These are phyloP conservation scores for Papilio polyxenes DNA, from an alignment of 1,140 invertebrate species.

Conservation along the genomic window DNA sequence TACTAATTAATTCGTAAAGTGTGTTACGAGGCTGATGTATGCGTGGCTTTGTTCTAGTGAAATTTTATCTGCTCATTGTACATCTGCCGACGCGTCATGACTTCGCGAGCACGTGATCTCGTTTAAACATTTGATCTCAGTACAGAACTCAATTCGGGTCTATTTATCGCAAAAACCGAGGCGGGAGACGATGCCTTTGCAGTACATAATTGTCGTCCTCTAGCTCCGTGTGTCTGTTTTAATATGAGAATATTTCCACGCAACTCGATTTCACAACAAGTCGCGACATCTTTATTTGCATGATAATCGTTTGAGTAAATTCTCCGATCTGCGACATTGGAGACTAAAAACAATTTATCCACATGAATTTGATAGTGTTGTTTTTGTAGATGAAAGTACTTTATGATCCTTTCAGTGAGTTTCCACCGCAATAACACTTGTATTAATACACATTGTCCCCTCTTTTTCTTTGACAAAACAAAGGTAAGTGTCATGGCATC, in stretches of 20 bases:
- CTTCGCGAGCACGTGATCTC: slow-evolving; percentile 44
- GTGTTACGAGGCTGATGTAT: slow-evolving; percentile 46
- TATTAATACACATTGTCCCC: too few relatives aligned
- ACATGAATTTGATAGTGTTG: not conserved
- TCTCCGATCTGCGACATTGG: slow-evolving; percentile 30
- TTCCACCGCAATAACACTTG: too few relatives aligned
- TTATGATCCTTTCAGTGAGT: not conserved
- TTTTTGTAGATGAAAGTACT: not conserved
- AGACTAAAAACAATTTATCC: not conserved
- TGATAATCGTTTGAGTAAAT: slow-evolving; percentile 50
- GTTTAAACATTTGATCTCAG: slow-evolving; percentile 26
- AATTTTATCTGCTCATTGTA: slow-evolving; percentile 61
- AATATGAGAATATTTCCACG: slow-evolving; percentile 41
- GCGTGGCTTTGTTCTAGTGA: slow-evolving; percentile 54
- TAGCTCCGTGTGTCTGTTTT: slow-evolving; percentile 32
- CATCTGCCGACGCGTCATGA: slow-evolving; percentile 50
- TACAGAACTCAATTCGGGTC: slow-evolving; percentile 2
- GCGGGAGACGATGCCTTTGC: not conserved
- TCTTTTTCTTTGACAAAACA: too few relatives aligned
- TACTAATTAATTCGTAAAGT: slow-evolving; percentile 33
- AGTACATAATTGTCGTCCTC: slow-evolving; percentile 12
- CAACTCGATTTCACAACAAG: slow-evolving; percentile 42
- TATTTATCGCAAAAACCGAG: slow-evolving; percentile 10
- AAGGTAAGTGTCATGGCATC: too few relatives aligned
- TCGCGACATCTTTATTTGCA: slow-evolving; percentile 45